Base-by-base conservation (phyloP, 2,113 vertebrate genomes). In the Synodontis membranacea region DNA sequence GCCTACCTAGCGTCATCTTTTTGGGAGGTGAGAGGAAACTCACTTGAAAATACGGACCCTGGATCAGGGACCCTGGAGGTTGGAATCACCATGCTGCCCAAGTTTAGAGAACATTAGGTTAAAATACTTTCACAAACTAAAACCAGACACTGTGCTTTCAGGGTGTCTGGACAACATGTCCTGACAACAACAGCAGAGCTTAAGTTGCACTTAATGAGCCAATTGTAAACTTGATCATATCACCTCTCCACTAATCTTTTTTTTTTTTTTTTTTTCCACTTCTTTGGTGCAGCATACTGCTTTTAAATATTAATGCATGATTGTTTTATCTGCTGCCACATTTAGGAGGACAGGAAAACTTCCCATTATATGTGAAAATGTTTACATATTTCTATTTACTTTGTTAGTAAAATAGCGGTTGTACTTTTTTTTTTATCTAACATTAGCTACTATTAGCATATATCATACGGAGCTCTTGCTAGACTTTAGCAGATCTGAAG, bases 151-250 rank as follows among this genome's bases (percentile, higher is more conserved):
- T n/a, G 25, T 46, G 11, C 56, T n/a, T 15, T 46, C 25, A n/a
- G 39, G 1, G 21, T 19, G 6, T 46, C 39, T 62, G 31, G 80
- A 62, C 44, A n/a, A 8, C 25, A 3, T 76, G 74, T 50, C 44
- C 74, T 28, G 28, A 76, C 44, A 76, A n/a, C 28, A 48, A 28
- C 25, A 1, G 44, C 42, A 48, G 12, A n/a, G 28, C 74, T 76
- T 19, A 48, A 31, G 12, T 50, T 76, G 17, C 74, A 76, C 46
- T 75, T 75, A 46, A 75, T 75, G 4, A 46, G 11, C 72, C 42
- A 75, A 46, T 46, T 75, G 46, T 46, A 46, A 75, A 75, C 72
- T 46, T 75, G 42, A 46, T 75, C 23, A n/a, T 75, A 74, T 44
- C 39, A 42, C 34, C 42, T 68, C 15, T 39, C 34, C 19, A 39